A percentile compares a stretch with the other conserved stretches of the same genome.
These are phyloP conservation scores for Oplegnathus fasciatus DNA, from an alignment of 2,113 vertebrate species.

Conservation along the genomic window DNA sequence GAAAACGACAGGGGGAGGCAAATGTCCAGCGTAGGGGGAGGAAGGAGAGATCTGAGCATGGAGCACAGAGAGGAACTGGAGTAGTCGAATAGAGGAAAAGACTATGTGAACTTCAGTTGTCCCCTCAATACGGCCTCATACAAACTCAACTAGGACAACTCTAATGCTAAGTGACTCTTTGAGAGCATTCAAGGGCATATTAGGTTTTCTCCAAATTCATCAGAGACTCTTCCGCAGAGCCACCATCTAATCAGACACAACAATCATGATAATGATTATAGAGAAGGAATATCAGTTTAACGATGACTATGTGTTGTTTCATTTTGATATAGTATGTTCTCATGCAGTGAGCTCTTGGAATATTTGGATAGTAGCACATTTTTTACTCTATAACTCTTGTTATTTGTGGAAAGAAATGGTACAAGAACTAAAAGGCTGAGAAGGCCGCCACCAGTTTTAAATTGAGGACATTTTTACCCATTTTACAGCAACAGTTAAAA, in stretches of 20 bases:
- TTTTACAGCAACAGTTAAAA: background rate
- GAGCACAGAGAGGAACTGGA: constrained; percentile 95
- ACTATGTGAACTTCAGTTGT: constrained; percentile 36
- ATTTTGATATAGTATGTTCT: constrained; percentile 45
- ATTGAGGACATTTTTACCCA: background rate
- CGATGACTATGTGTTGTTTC: constrained; percentile 48
- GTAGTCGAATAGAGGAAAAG: constrained; percentile 68
- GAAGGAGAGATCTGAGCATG: constrained; percentile 90
- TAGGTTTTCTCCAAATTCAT: constrained; percentile 34
- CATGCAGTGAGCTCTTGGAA: constrained; percentile 49
- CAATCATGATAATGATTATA: constrained; percentile 22
- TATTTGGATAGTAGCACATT: constrained; percentile 59
- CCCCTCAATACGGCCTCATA: constrained; percentile 14
- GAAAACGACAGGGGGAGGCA: constrained; percentile 87
- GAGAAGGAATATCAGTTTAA: constrained; percentile 46
- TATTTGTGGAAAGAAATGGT: constrained; percentile 39
- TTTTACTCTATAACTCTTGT: constrained; percentile 21
- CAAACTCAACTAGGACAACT: constrained; percentile 13
- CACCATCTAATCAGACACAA: constrained; percentile 21
- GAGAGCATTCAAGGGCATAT: constrained; percentile 37
- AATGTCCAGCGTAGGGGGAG: constrained; percentile 87
- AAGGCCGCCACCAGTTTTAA: constrained; percentile 17
- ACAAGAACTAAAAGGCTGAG: constrained; percentile 25
- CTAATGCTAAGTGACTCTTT: constrained; percentile 27
- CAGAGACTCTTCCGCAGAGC: constrained; percentile 54